Evolutionary conservation across 2,113 vertebrate genomes (phyloP).

Genomic region (Sinocyclocheilus rhinocerous): DNA sequence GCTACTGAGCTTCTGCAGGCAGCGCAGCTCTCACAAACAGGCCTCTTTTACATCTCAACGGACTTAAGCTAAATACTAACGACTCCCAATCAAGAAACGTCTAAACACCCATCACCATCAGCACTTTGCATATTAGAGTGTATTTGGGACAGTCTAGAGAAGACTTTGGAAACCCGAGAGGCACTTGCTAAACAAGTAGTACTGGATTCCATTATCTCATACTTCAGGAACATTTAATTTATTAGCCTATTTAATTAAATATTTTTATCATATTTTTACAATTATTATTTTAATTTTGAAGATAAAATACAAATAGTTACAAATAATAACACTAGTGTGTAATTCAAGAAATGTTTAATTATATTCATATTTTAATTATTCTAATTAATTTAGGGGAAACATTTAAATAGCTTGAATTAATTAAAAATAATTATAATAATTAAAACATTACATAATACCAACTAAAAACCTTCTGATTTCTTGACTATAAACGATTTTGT

Average conservation of each 20-base stretch:
- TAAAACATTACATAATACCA: not conserved
- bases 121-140: constrained; percentile 4
- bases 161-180: constrained; percentile 4
- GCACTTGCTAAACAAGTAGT: not conserved
- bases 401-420: not conserved
- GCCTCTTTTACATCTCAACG: constrained; percentile 54
- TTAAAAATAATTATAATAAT: not conserved
- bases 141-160: not conserved
- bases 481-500: not conserved
- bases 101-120: constrained; percentile 38
- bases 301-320: not conserved
- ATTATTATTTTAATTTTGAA: no score
- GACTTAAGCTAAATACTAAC: constrained; percentile 52
- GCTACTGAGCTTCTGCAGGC: constrained; percentile 24
- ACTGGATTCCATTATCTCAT: no score
- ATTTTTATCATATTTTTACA: no score
- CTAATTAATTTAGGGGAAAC: not conserved
- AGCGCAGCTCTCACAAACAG: constrained; percentile 24
- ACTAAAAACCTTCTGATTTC: not conserved
- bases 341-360: no score
- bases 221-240: no score
- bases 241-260: no score
- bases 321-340: not conserved
- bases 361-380: not conserved
- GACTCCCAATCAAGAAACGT: constrained; percentile 47